phyloP scores from a whole-genome alignment of 2,113 vertebrate genomes.

The Lycaon pictus region DNA sequence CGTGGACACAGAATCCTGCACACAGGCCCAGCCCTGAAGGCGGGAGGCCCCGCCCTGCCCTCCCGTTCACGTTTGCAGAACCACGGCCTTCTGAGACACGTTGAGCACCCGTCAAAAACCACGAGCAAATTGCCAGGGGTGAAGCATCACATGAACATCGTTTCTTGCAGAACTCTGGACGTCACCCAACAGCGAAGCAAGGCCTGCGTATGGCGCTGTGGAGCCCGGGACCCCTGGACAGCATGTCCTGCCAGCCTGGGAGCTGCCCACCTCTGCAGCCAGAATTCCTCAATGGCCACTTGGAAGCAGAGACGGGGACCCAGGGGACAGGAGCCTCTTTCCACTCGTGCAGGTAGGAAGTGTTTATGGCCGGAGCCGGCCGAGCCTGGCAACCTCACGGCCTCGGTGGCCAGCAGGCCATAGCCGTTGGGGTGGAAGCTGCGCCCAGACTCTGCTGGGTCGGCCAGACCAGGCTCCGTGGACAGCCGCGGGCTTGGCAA shows the following conservation, averaged over 20 bases:
- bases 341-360: constrained; percentile 49
- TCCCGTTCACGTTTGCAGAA: constrained; percentile 73
- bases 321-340: constrained; percentile 57
- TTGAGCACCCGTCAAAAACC: constrained; percentile 85
- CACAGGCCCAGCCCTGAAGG: background rate
- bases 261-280: constrained; percentile 74
- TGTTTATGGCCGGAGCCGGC: constrained; percentile 56
- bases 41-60: background rate
- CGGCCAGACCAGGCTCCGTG: background rate
- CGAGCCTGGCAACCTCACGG: background rate
- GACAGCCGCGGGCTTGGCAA: background rate
- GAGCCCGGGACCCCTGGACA: constrained; percentile 72
- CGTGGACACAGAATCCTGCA: background rate
- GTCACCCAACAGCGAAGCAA: constrained; percentile 84
- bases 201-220: constrained; percentile 79
- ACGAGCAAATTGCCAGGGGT: constrained; percentile 84
- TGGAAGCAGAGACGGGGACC: constrained; percentile 70
- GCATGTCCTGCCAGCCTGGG: constrained; percentile 80
- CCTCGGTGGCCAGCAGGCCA: background rate
- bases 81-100: constrained; percentile 69
- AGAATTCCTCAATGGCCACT: constrained; percentile 77
- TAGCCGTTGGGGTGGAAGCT: background rate
- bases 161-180: constrained; percentile 88
- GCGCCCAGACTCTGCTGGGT: too few relatives aligned
- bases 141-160: constrained; percentile 84